Evolutionary conservation across 2,888 invertebrate genomes (phyloP).

Genomic region (Habroteleia sp.): DNA sequence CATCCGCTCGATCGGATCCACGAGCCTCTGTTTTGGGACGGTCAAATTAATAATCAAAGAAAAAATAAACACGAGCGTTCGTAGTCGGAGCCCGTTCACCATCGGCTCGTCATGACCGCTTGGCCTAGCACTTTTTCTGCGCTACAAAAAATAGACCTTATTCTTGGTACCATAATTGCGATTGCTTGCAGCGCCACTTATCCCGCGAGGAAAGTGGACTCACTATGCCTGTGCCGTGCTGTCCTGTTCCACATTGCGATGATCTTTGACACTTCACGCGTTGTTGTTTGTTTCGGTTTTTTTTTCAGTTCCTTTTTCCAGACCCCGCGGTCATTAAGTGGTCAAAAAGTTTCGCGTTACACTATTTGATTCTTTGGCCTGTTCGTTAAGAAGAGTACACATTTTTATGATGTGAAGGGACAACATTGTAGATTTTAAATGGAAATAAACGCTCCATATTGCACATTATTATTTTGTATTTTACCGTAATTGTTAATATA

Average conservation of each 20-base stretch:
- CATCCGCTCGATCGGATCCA: slow-evolving; percentile 9
- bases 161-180: slow-evolving; percentile 1
- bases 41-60: slow-evolving; percentile 16
- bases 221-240: slow-evolving; percentile 17
- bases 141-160: slow-evolving; percentile 4
- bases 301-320: too few species aligned
- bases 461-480: too few species aligned
- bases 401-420: too few species aligned
- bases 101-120: not conserved
- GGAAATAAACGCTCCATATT: too few species aligned
- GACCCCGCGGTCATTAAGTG: too few species aligned
- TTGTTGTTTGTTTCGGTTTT: slow-evolving; percentile 6
- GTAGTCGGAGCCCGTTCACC: too few species aligned
- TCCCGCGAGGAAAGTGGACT: slow-evolving; percentile 6
- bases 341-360: too few species aligned
- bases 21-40: slow-evolving; percentile 1
- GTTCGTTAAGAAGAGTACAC: too few species aligned
- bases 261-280: slow-evolving; percentile 24
- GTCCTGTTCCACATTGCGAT: slow-evolving; percentile 26
- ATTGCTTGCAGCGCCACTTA: slow-evolving; percentile 1
- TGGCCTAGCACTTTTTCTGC: not conserved
- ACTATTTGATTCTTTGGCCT: too few species aligned
- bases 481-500: too few species aligned
- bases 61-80: too few species aligned
- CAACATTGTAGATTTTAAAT: too few species aligned